Percentiles rank a stretch among this genome's conserved stretches.
These are phyloP conservation scores for Clostera curtula DNA, from an alignment of 2,888 invertebrate genomes.

Conservation along the genomic window DNA sequence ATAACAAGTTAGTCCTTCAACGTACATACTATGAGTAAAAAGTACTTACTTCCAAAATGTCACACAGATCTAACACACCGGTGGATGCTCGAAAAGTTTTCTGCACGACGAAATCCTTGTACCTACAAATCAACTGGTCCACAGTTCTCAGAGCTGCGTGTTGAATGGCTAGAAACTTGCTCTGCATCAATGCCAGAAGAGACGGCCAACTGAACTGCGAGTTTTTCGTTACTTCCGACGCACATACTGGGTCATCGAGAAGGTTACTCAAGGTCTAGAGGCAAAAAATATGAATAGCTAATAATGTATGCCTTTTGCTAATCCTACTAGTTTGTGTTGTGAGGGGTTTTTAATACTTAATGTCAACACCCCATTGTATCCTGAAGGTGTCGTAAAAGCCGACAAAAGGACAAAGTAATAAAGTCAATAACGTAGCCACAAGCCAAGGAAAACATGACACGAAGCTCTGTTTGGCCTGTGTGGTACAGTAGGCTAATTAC, in stretches of 20 bases:
- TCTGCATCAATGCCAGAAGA: constrained; percentile 59
- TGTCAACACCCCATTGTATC: no score
- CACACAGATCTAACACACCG: constrained; percentile 62
- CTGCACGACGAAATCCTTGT: constrained; percentile 61
- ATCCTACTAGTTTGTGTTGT: no score
- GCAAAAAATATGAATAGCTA: not conserved
- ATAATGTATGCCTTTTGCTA: no score
- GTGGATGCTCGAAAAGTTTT: constrained; percentile 64
- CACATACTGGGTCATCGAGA: constrained; percentile 63
- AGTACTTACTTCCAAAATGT: constrained; percentile 67
- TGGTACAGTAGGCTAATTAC: no score
- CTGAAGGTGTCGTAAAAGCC: no score
- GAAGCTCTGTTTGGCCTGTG: no score
- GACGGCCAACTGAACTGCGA: constrained; percentile 65
- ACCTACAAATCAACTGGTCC: constrained; percentile 58
- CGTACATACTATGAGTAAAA: no score
- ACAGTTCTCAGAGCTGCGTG: constrained; percentile 60
- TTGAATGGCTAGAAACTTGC: constrained; percentile 68
- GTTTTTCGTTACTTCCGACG: constrained; percentile 59
- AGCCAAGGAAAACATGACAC: no score
- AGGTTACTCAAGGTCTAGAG: constrained; percentile 63
- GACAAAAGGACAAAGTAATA: no score
- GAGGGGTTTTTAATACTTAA: no score
- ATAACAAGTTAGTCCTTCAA: no score
- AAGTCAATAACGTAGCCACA: no score